phyloP scores from a whole-genome alignment of 1,140 invertebrate species.

The Drosophila trapezifrons region DNA sequence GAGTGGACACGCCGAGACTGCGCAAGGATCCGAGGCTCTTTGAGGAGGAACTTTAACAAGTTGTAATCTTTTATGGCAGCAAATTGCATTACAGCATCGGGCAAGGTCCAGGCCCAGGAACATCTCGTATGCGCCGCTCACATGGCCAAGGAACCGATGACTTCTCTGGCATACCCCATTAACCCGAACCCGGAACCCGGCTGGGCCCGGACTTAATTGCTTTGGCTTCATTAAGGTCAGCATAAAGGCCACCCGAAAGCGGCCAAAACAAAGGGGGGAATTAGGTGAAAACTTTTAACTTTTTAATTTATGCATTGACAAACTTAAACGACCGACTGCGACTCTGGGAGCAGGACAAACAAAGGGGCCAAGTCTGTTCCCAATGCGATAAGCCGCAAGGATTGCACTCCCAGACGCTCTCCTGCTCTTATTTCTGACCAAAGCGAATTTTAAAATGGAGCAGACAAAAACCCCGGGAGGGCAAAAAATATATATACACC shows the following conservation, averaged over 20 bases:
- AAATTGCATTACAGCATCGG: conserved; percentile 56
- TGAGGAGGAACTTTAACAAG: conserved; percentile 54
- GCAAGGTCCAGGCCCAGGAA: background rate
- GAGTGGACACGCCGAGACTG: conserved; percentile 20
- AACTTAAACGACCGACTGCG: conserved; percentile 51
- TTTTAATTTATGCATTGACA: conserved; percentile 82
- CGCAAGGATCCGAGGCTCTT: conserved; percentile 4
- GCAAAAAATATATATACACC: conserved; percentile 12
- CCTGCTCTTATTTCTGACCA: background rate
- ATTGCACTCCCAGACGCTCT: conserved; percentile 32
- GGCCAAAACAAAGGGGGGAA: conserved; percentile 34
- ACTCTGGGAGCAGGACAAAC: conserved; percentile 32
- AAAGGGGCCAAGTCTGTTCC: conserved; percentile 49
- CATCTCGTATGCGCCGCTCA: conserved; percentile 30
- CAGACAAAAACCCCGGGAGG: conserved; percentile 13
- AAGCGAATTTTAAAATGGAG: conserved; percentile 2
- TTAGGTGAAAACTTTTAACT: conserved; percentile 52
- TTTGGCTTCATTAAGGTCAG: conserved; percentile 70
- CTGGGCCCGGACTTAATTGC: conserved; percentile 61
- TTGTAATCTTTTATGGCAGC: conserved; percentile 65
- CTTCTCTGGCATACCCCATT: conserved; percentile 38
- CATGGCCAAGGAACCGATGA: conserved; percentile 17
- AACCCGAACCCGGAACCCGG: too few relatives aligned
- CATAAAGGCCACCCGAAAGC: conserved; percentile 21
- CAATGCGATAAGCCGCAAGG: conserved; percentile 52